Percentiles rank a stretch among this genome's conserved stretches.
These are phyloP conservation scores for Odontocerum albicorne DNA, from an alignment of 2,888 invertebrate genomes.

Conservation along the genomic window DNA sequence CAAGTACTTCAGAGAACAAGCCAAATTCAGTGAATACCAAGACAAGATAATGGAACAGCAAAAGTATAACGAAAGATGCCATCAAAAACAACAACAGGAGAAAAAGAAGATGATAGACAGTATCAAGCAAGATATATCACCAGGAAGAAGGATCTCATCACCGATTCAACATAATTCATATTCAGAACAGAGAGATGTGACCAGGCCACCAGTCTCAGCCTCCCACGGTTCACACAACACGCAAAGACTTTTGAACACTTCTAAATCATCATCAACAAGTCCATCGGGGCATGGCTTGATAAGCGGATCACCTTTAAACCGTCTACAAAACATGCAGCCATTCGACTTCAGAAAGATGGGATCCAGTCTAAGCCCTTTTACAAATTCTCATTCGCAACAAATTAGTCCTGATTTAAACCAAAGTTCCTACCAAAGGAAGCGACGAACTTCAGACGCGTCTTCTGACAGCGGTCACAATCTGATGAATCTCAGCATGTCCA, in stretches of 20 bases:
- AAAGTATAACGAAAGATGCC: conserved; percentile 38
- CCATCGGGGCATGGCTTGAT: conserved; percentile 49
- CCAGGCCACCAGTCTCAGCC: conserved; percentile 14
- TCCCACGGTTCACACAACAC: conserved; percentile 13
- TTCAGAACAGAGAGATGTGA: conserved; percentile 1
- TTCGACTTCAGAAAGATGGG: conserved; percentile 85
- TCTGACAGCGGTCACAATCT: conserved; percentile 56
- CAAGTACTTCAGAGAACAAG: conserved; percentile 34
- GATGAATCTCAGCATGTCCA: conserved; percentile 63
- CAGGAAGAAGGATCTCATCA: conserved; percentile 23
- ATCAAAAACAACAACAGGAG: conserved; percentile 45
- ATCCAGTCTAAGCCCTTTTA: conserved; percentile 42
- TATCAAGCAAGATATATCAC: conserved; percentile 38
- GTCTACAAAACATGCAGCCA: conserved; percentile 93
- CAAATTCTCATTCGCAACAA: conserved; percentile 51
- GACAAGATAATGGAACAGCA: conserved; percentile 37
- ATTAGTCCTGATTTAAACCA: conserved; percentile 37
- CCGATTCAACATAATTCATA: conserved; percentile 14
- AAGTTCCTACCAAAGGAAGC: conserved; percentile 45
- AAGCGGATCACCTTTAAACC: conserved; percentile 78
- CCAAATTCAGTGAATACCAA: conserved; percentile 50
- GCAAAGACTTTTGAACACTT: conserved; percentile 20
- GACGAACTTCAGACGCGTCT: conserved; percentile 51
- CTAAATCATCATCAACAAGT: conserved; percentile 19
- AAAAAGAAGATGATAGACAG: conserved; percentile 38